Base-by-base conservation (phyloP, 2,888 invertebrate species). In the Dendrolimus pini region DNA sequence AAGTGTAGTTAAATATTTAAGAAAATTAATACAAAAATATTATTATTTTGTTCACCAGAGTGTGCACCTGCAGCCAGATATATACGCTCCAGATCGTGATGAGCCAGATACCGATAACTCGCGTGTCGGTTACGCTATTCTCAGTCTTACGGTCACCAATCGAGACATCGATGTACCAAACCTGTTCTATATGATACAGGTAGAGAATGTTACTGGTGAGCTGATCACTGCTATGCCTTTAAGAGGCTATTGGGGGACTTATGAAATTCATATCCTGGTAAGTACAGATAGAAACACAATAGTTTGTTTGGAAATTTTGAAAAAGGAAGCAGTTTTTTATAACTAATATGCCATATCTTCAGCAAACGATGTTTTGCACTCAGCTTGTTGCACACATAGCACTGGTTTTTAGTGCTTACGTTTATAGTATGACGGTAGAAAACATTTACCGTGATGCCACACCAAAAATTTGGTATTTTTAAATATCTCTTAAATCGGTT, bases 241-340 rank as follows among this genome's bases (percentile, higher is more conserved):
- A 42, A 82, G 75, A 64, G 92, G 91, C 1, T 92, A 85, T 68
- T 93, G 93, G 89, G 94, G 94, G 47, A 85, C 84, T 1, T 93
- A 92, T 72, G 73, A 71, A 10, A 77, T 94, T 57, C 77, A 78
- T 61, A 84, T 94, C 53, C 63, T 74, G 76, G 93, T 93, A 74
- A 77, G 79, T 55, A 10, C 7, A 47, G 1, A 30, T 30, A 30
- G 30, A 30, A 30, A 30, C 30, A 30, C 30, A 30, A 30, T 30
- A 30, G 30, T 30, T 30, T 30, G 6, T 6, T 30, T 30, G 30
- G 6, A 30, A 30, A 18, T 1, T 18, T 14, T 1, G 14, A 14
- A 14, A 14, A 14, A 14, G n/a, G 18, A 18, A 18, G 18, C 18
- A 18, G 2, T 1, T 18, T 18, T 18, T 18, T 18, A 18, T 3